Conservation (phyloP, 2,888 invertebrate genomes). For the Galerucella pusilla region DNA sequence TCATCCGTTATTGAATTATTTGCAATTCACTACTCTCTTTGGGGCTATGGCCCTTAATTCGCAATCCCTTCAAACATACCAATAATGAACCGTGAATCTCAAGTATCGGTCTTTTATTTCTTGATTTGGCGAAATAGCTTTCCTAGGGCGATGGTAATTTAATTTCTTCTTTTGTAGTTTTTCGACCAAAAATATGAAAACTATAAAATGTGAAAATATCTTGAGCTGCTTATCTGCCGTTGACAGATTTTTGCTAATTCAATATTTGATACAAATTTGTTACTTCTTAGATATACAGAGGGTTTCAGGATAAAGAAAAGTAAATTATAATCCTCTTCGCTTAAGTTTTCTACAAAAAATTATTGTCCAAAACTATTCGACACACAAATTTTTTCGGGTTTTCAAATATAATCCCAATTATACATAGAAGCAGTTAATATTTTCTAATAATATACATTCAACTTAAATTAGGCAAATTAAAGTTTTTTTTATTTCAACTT, state of each 20-base stretch:
- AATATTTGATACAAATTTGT: background rate
- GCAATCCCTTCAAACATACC: slow-evolving; percentile 44
- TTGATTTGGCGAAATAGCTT: slow-evolving; percentile 26
- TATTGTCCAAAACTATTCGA: too few relatives aligned
- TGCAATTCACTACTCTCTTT: slow-evolving; percentile 52
- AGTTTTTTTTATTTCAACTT: too few relatives aligned
- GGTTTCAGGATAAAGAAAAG: background rate
- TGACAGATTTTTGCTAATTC: background rate
- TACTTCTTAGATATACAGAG: background rate
- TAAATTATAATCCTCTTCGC: too few relatives aligned
- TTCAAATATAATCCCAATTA: too few relatives aligned
- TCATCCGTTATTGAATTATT: slow-evolving; percentile 59
- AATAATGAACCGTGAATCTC: slow-evolving; percentile 39
- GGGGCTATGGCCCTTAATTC: slow-evolving; percentile 42
- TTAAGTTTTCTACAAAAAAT: too few relatives aligned
- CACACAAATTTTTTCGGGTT: too few relatives aligned
- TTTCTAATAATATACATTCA: too few relatives aligned
- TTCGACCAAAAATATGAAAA: background rate
- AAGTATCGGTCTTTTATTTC: slow-evolving; percentile 37
- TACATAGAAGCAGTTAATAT: too few relatives aligned
- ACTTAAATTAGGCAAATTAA: too few relatives aligned
- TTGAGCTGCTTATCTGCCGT: background rate
- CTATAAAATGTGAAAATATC: background rate
- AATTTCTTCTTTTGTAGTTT: background rate
- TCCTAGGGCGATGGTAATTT: background rate